A percentile compares a stretch with the other conserved stretches of the same genome.
Conservation (phyloP, 2,888 invertebrate species). For the Lithophane ornitopus region DNA sequence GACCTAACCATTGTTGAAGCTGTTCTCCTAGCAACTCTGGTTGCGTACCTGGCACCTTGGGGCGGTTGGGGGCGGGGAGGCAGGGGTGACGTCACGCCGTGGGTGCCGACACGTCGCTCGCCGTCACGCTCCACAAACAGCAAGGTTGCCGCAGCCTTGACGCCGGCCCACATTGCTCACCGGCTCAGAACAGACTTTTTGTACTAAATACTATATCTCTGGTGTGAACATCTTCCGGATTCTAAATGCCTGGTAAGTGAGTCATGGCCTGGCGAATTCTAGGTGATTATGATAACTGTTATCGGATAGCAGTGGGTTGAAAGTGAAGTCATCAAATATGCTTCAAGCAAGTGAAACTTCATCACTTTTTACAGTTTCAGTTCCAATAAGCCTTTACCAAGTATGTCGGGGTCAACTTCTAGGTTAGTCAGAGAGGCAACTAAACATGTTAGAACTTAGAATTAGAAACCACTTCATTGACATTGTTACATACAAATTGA, state of each 20-base stretch:
- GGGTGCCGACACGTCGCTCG: conserved; percentile 90
- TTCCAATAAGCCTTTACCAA: conserved; percentile 30
- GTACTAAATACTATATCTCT: conserved; percentile 78
- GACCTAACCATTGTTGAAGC: conserved; percentile 16
- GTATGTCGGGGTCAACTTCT: conserved; percentile 52
- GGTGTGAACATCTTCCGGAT: conserved; percentile 76
- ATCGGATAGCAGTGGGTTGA: conserved; percentile 25
- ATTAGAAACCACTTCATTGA: background rate
- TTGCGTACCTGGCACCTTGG: conserved; percentile 51
- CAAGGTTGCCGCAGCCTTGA: conserved; percentile 89
- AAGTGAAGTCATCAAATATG: conserved; percentile 30
- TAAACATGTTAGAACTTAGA: conserved; percentile 1
- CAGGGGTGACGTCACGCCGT: conserved; percentile 84
- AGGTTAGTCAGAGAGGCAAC: conserved; percentile 18
- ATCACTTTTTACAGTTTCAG: conserved; percentile 7
- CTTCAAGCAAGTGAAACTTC: conserved; percentile 1
- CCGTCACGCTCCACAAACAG: conserved; percentile 90
- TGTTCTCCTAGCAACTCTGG: conserved; percentile 37
- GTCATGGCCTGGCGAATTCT: conserved; percentile 53
- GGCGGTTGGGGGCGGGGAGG: conserved; percentile 54
- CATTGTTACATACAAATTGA: background rate
- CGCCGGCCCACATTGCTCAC: conserved; percentile 88
- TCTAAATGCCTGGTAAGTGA: conserved; percentile 59
- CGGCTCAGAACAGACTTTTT: conserved; percentile 85
- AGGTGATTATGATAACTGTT: conserved; percentile 47